Percentiles rank a stretch among this genome's conserved stretches.
These are phyloP conservation scores for Araneus ventricosus DNA, from an alignment of 1,140 invertebrate genomes.

Conservation along the genomic window DNA sequence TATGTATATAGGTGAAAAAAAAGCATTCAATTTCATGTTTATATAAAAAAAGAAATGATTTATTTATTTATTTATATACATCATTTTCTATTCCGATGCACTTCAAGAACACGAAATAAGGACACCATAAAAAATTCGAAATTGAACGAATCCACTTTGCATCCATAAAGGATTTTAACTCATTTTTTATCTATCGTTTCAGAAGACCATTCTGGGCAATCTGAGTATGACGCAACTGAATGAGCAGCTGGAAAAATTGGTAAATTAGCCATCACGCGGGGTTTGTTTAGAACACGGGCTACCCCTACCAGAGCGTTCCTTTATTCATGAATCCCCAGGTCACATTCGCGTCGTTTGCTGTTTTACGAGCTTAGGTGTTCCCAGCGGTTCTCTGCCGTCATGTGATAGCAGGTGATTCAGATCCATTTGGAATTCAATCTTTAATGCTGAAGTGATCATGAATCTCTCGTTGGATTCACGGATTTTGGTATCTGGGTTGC, in stretches of 20 bases:
- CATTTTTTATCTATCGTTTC: not conserved
- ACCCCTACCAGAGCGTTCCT: not conserved
- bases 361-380: not conserved
- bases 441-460: not conserved
- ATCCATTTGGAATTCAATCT: not conserved
- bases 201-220: not conserved
- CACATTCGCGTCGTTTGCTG: slow-evolving; percentile 1
- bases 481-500: not conserved
- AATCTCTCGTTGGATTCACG: not conserved
- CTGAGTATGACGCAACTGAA: not conserved
- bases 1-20: too few species aligned
- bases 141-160: not conserved
- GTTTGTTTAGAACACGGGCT: not conserved
- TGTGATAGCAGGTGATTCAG: not conserved
- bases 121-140: not conserved
- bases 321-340: slow-evolving; percentile 26
- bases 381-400: not conserved
- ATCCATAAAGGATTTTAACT: not conserved
- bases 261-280: not conserved
- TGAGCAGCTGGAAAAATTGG: not conserved
- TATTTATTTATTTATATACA: not conserved
- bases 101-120: not conserved
- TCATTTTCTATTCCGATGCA: not conserved
- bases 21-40: too few species aligned
- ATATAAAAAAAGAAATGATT: not conserved